Percentiles rank a stretch among this genome's conserved stretches.
Evolutionary conservation across 2,797 vertebrate genomes (phyloP).

Genomic region (Crotalus adamanteus): DNA sequence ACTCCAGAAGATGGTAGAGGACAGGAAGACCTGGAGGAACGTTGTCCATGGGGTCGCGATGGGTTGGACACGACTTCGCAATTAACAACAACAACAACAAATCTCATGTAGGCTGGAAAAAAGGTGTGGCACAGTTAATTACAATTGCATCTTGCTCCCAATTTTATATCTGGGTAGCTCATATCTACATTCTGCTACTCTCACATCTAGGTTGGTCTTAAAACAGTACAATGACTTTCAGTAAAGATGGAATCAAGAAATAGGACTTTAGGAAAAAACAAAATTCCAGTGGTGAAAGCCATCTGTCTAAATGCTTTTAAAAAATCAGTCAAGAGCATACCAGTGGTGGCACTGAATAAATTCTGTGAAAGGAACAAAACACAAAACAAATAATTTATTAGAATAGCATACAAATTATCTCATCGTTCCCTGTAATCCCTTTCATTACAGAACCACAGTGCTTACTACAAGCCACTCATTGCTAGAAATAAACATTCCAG

Average conservation of each 20-base stretch:
- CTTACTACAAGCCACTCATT: neutral
- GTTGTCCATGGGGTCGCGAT: no score
- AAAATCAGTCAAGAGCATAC: neutral
- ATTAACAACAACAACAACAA: no score
- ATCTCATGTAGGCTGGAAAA: neutral
- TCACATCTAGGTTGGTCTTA: neutral
- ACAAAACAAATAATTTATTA: conserved; percentile 13
- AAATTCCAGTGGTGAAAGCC: neutral
- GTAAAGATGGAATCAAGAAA: neutral
- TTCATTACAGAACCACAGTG: conserved; percentile 13
- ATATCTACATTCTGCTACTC: neutral
- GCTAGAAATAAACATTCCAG: conserved; percentile 6
- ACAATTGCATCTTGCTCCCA: neutral
- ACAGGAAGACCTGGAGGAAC: no score
- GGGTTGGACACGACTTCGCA: no score
- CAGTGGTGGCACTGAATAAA: neutral
- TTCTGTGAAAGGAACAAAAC: neutral
- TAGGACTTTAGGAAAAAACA: neutral
- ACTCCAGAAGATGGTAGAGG: no score
- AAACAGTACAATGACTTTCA: neutral
- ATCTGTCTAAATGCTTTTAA: neutral
- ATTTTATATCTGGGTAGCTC: neutral
- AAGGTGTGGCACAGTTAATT: neutral
- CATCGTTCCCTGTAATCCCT: neutral
- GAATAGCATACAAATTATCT: conserved; percentile 7